A percentile compares a stretch with the other conserved stretches of the same genome.
phyloP scores from a whole-genome alignment of 2,888 invertebrate species.

The Melanostoma mellinum region DNA sequence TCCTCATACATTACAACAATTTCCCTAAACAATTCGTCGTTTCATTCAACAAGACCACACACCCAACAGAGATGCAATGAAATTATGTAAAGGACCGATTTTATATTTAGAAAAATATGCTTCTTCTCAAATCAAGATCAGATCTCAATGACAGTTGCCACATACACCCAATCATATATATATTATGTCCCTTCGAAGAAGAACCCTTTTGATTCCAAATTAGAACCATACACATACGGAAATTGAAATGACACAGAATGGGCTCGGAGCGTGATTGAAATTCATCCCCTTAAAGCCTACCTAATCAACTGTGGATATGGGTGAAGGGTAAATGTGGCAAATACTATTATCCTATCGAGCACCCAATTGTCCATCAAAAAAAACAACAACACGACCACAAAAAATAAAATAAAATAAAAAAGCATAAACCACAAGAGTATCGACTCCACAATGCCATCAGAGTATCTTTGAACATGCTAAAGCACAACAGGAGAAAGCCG shows the following conservation, averaged over 20 bases:
- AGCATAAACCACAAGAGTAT: slow-evolving; percentile 36
- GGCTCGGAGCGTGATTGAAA: slow-evolving; percentile 46
- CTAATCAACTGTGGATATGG: slow-evolving; percentile 65
- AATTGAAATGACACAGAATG: slow-evolving; percentile 62
- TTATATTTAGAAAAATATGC: slow-evolving; percentile 17
- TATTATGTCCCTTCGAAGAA: not conserved
- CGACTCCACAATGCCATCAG: slow-evolving; percentile 48
- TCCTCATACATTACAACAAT: too few relatives aligned
- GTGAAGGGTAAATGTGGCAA: slow-evolving; percentile 32
- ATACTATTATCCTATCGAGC: slow-evolving; percentile 57
- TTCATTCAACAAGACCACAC: too few relatives aligned
- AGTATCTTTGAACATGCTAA: slow-evolving; percentile 41
- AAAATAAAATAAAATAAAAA: slow-evolving; percentile 29
- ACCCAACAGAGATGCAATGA: too few relatives aligned
- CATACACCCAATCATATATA: not conserved
- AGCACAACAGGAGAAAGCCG: slow-evolving; percentile 41
- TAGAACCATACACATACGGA: slow-evolving; percentile 52
- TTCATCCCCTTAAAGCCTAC: slow-evolving; percentile 56
- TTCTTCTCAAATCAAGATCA: slow-evolving; percentile 24
- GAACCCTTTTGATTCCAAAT: slow-evolving; percentile 55
- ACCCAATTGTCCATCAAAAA: slow-evolving; percentile 70
- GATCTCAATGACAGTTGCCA: slow-evolving; percentile 26
- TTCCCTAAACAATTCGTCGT: too few relatives aligned
- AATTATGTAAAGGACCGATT: too few relatives aligned
- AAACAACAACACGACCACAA: slow-evolving; percentile 3